phyloP scores from a whole-genome alignment of 2,113 vertebrate species.

The Dicaeum eximium region DNA sequence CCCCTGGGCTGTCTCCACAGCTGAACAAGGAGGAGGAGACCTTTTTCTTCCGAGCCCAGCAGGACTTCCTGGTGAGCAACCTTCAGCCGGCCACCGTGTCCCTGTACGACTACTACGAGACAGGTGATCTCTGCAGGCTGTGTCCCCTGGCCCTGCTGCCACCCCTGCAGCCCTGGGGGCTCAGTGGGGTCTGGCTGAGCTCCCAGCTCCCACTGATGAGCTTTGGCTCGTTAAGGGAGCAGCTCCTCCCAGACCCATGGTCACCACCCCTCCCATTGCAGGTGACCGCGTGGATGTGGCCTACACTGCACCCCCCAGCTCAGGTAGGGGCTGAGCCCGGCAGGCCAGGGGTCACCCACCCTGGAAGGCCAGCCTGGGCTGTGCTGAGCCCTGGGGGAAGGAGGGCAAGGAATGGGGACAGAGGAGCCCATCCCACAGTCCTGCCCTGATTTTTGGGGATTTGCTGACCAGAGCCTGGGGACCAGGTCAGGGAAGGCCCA shows the following conservation, averaged over 20 bases:
- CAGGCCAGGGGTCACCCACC: not conserved
- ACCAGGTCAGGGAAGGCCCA: not conserved
- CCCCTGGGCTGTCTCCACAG: not conserved
- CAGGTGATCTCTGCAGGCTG: not conserved
- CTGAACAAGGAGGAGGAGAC: not conserved
- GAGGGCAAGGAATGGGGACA: not conserved
- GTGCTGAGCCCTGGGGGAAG: not conserved
- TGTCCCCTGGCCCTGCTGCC: not conserved
- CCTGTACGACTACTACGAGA: slow-evolving; percentile 40
- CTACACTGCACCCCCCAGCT: slow-evolving; percentile 7
- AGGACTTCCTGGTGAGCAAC: slow-evolving; percentile 11
- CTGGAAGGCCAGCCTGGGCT: not conserved
- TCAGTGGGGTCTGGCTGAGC: not conserved
- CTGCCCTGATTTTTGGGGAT: not conserved
- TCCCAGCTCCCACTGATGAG: fast-evolving
- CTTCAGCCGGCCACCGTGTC: not conserved
- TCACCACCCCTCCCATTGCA: not conserved
- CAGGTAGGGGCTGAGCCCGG: not conserved
- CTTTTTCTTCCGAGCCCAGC: not conserved
- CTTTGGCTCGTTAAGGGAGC: not conserved
- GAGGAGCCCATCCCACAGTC: not conserved
- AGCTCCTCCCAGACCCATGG: not conserved
- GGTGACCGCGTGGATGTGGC: slow-evolving; percentile 19
- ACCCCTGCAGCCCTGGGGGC: not conserved
- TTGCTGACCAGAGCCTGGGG: not conserved